These are phyloP conservation scores for Spodoptera exigua DNA, from an alignment of 2,888 invertebrate genomes.

Conservation along the genomic window DNA sequence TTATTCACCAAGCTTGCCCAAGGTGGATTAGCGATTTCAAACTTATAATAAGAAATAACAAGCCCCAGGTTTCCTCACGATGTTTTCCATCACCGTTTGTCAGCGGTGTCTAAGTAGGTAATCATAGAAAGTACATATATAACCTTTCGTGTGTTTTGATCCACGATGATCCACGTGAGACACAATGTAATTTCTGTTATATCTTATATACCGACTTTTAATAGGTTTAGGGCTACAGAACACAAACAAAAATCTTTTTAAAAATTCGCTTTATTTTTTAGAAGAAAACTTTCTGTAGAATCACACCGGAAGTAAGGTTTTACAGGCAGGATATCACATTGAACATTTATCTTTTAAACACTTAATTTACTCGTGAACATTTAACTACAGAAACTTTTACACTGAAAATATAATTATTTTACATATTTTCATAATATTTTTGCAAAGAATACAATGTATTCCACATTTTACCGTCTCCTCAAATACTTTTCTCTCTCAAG, in stretches of 20 bases:
- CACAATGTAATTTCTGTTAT: too few relatives aligned
- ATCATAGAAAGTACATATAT: too few relatives aligned
- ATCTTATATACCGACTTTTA: too few relatives aligned
- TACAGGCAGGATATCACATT: slow-evolving; percentile 89
- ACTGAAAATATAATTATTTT: slow-evolving; percentile 45
- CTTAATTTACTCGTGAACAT: slow-evolving; percentile 66
- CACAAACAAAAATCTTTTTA: slow-evolving; percentile 60
- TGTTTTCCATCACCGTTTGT: too few relatives aligned
- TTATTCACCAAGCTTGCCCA: too few relatives aligned
- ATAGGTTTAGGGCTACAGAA: too few relatives aligned
- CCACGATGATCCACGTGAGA: too few relatives aligned
- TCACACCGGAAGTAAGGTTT: slow-evolving; percentile 83
- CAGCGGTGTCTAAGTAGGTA: too few relatives aligned
- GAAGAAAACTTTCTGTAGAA: slow-evolving; percentile 77
- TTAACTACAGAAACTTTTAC: slow-evolving; percentile 60
- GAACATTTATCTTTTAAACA: slow-evolving; percentile 79
- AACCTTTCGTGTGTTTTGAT: too few relatives aligned
- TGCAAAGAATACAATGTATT: slow-evolving; percentile 41
- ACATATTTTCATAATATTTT: slow-evolving; percentile 26
- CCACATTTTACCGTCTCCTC: slow-evolving; percentile 12
- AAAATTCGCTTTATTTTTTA: slow-evolving; percentile 82
- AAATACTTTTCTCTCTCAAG: slow-evolving; percentile 41
- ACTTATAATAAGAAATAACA: too few relatives aligned
- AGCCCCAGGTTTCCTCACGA: too few relatives aligned
- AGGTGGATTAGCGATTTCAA: too few relatives aligned